These are phyloP conservation scores for Fragum sueziense DNA, from an alignment of 2,888 invertebrate species.

Conservation along the genomic window DNA sequence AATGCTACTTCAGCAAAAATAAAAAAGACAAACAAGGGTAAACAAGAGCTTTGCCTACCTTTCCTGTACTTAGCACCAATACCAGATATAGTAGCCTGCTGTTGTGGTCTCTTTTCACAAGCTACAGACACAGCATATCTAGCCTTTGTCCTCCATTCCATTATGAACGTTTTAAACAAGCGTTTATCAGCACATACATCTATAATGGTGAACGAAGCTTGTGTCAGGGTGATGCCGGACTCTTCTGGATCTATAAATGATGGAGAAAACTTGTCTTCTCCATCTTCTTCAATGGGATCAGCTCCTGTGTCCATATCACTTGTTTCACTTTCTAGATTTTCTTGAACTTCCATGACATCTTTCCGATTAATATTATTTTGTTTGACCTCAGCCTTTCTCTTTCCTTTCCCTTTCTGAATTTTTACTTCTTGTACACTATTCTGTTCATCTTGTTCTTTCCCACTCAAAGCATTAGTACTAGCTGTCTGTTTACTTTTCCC, in stretches of 20 bases:
- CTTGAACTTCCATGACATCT: background rate
- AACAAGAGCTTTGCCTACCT: no score
- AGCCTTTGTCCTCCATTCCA: slow-evolving; percentile 77
- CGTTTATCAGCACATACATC: slow-evolving; percentile 78
- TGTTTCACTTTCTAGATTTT: background rate
- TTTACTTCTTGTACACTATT: background rate
- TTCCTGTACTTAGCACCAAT: slow-evolving; percentile 76
- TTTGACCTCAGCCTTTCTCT: background rate
- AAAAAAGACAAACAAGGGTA: no score
- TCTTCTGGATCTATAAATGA: slow-evolving; percentile 61
- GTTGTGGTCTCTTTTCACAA: slow-evolving; percentile 75
- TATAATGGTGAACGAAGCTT: slow-evolving; percentile 78
- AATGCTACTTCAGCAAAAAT: no score
- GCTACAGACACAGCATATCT: slow-evolving; percentile 80
- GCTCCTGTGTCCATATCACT: background rate
- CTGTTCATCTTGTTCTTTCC: no score
- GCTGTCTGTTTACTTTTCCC: background rate
- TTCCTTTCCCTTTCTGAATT: background rate
- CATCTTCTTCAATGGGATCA: slow-evolving; percentile 19
- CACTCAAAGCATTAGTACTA: no score
- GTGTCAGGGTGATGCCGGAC: slow-evolving; percentile 59
- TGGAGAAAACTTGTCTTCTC: slow-evolving; percentile 43
- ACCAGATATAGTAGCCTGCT: slow-evolving; percentile 51
- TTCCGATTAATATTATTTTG: background rate
- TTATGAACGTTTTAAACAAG: slow-evolving; percentile 79